Evolutionary conservation across 1,140 invertebrate genomes (phyloP).

Genomic region (Subanguina moxae): DNA sequence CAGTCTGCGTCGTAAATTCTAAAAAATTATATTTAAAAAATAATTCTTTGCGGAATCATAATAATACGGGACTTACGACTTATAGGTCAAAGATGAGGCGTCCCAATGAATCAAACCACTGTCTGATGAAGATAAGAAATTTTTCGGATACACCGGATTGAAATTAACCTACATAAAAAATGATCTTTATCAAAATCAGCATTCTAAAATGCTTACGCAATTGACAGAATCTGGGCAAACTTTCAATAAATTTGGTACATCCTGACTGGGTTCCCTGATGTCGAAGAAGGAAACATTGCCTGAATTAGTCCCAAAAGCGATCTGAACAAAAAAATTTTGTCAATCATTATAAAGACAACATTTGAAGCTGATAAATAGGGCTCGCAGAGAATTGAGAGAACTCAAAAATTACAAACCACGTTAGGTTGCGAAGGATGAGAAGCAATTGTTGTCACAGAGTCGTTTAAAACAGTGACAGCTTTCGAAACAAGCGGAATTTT

Average conservation of each 20-base stretch:
- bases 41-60: neutral
- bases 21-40: neutral
- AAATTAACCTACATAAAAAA: constrained; percentile 22
- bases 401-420: constrained; percentile 23
- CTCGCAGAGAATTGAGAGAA: too few species aligned
- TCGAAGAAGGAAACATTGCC: constrained; percentile 27
- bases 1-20: neutral
- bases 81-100: constrained; percentile 15
- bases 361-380: too few species aligned
- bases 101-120: constrained; percentile 26
- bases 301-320: constrained; percentile 23
- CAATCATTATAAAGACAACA: too few species aligned
- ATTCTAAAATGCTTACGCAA: neutral
- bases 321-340: constrained; percentile 10
- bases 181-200: neutral
- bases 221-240: constrained; percentile 21
- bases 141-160: constrained; percentile 28
- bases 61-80: neutral
- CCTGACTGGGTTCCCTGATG: constrained; percentile 24
- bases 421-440: constrained; percentile 27
- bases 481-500: constrained; percentile 10
- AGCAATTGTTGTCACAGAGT: constrained; percentile 23
- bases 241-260: constrained; percentile 23
- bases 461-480: constrained; percentile 17
- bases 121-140: constrained; percentile 29